Conservation (phyloP, 2,113 vertebrate genomes). For the Solea senegalensis region DNA sequence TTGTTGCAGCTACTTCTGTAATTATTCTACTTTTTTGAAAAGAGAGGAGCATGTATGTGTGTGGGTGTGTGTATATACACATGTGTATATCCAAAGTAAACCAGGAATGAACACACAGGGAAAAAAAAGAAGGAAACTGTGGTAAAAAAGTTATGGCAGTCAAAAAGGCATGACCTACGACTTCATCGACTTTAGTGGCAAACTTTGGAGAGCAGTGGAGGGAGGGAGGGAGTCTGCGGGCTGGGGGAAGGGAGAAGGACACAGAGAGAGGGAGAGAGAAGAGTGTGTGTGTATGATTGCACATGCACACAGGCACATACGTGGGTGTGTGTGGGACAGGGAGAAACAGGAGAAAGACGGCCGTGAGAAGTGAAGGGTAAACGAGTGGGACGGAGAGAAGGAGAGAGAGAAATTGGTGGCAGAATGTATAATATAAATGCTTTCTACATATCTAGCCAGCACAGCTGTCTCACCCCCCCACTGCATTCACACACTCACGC, state of each 20-base stretch:
- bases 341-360: conserved; percentile 59
- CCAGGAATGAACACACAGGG: conserved; percentile 29
- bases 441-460: conserved; percentile 67
- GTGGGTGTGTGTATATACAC: background rate
- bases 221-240: conserved; percentile 9
- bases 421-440: conserved; percentile 75
- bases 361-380: conserved; percentile 52
- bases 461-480: conserved; percentile 67
- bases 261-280: background rate
- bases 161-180: conserved; percentile 17
- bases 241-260: conserved; percentile 25
- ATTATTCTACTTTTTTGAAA: background rate
- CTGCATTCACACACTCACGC: conserved; percentile 24
- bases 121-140: conserved; percentile 48
- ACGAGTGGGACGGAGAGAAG: conserved; percentile 40
- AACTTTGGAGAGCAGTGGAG: conserved; percentile 23
- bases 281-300: conserved; percentile 20
- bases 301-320: conserved; percentile 44
- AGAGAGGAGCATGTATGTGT: conserved; percentile 10
- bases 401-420: conserved; percentile 46
- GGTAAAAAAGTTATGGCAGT: conserved; percentile 21
- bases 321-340: conserved; percentile 36
- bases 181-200: conserved; percentile 44
- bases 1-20: conserved; percentile 26
- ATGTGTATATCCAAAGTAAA: conserved; percentile 33